Percentiles rank a stretch among this genome's conserved stretches.
Conservation (phyloP, 2,113 vertebrate genomes). For the Rattus norvegicus region GRCr8 NC_086028.1:37132501-37133000, state of each 20-base stretch:
- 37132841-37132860: background rate
- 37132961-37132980: background rate
- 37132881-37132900: background rate
- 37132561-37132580: background rate
- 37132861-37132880: background rate
- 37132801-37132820: accelerated
- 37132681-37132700: no score
- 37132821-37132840: background rate
- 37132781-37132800: accelerated
- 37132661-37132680: no score
- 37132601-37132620: no score
- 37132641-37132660: background rate
- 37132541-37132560: accelerated
- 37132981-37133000: background rate
- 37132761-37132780: background rate
- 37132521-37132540: accelerated
- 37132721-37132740: no score
- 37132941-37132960: no score
- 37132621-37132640: background rate
- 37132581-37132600: background rate
- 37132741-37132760: background rate
- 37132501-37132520: background rate
- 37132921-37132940: background rate
- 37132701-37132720: no score
- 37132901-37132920: background rate